Evolutionary conservation across 2,113 vertebrate genomes (phyloP).

Genomic region (Bubo bubo): DNA sequence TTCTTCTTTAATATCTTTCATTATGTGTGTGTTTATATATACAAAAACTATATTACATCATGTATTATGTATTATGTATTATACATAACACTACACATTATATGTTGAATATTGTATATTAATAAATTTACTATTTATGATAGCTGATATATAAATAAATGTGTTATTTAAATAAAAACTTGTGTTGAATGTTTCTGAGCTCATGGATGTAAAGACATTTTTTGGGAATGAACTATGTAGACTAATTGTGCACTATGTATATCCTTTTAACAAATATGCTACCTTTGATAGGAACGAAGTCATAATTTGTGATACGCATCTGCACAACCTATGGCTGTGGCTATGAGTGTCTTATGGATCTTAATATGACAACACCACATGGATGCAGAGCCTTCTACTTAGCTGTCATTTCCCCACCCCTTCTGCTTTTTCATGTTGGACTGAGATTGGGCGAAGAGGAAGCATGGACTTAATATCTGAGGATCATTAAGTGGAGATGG

Average conservation of each 20-base stretch:
- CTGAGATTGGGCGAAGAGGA: neutral
- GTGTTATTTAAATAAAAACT: neutral
- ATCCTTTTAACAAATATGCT: neutral
- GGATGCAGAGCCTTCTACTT: neutral
- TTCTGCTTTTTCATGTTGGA: neutral
- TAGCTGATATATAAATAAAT: neutral
- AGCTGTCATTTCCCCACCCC: fast-evolving
- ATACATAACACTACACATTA: too few species aligned
- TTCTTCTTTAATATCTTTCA: neutral
- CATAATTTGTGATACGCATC: neutral
- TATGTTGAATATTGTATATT: neutral
- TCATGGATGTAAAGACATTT: neutral
- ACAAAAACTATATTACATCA: neutral
- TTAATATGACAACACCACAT: neutral
- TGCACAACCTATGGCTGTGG: neutral
- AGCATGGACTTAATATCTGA: neutral
- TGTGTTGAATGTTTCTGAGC: neutral
- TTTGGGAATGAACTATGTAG: neutral
- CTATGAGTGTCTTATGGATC: neutral
- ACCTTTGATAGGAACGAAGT: neutral
- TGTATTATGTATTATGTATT: neutral
- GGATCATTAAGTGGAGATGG: neutral
- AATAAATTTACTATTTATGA: fast-evolving
- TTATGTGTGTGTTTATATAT: neutral
- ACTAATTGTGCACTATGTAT: neutral